These are phyloP conservation scores for Amblyopsis hoosieri DNA, from an alignment of 2,797 vertebrate genomes.

Conservation along the genomic window DNA sequence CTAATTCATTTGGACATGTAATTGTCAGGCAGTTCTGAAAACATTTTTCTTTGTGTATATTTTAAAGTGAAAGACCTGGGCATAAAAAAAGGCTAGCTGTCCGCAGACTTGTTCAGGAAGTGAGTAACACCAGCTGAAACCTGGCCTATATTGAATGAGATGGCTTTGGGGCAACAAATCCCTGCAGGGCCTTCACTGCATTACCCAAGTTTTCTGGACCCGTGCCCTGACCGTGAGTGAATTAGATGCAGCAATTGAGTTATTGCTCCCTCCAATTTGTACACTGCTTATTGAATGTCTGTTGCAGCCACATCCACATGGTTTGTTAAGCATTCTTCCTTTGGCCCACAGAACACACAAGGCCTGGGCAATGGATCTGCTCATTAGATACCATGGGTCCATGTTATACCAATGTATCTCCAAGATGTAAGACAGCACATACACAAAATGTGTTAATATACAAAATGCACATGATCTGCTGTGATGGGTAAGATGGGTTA, in stretches of 20 bases:
- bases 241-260: conserved; percentile 83
- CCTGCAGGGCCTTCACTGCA: conserved; percentile 74
- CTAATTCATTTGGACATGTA: too few species aligned
- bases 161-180: conserved; percentile 79
- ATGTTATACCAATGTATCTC: conserved; percentile 23
- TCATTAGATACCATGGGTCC: conserved; percentile 28
- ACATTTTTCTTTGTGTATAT: conserved; percentile 33
- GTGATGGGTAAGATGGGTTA: neutral
- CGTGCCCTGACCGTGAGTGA: conserved; percentile 73
- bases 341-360: conserved; percentile 46
- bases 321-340: conserved; percentile 61
- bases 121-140: conserved; percentile 75
- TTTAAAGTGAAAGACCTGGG: conserved; percentile 58
- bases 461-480: too few species aligned
- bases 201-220: conserved; percentile 81
- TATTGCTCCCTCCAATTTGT: conserved; percentile 82
- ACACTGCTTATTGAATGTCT: conserved; percentile 75
- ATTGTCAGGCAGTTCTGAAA: conserved; percentile 21
- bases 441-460: neutral
- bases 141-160: conserved; percentile 78
- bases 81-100: conserved; percentile 70
- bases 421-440: conserved; percentile 28
- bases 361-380: conserved; percentile 29
- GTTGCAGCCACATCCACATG: conserved; percentile 65
- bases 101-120: conserved; percentile 71